These are phyloP conservation scores for Eristalis intricaria DNA, from an alignment of 2,888 invertebrate genomes.

Conservation along the genomic window DNA sequence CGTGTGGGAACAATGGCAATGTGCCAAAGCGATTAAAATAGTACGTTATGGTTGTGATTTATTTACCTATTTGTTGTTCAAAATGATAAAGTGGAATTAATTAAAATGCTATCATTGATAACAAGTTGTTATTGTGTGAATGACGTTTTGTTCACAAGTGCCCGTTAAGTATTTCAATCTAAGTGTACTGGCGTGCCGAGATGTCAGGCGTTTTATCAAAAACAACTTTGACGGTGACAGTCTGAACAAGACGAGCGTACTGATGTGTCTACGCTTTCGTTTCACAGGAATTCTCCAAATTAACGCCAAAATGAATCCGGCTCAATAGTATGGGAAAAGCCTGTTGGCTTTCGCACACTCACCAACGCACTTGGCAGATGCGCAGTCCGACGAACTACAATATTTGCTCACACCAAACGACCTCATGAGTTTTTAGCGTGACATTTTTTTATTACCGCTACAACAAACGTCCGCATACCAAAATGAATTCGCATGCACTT, in stretches of 20 bases:
- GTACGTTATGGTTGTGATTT: slow-evolving; percentile 42
- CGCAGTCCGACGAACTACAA: slow-evolving; percentile 8
- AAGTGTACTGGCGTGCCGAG: not conserved
- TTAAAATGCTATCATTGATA: slow-evolving; percentile 18
- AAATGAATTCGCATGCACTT: slow-evolving; percentile 2
- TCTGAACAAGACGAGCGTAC: not conserved
- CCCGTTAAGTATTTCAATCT: not conserved
- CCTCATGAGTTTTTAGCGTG: not conserved
- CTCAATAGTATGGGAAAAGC: slow-evolving; percentile 30
- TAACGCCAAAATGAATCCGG: not conserved
- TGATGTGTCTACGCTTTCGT: not conserved
- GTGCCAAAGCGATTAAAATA: slow-evolving; percentile 54
- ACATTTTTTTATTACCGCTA: not conserved
- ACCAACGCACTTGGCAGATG: slow-evolving; percentile 21
- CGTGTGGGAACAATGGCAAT: slow-evolving; percentile 26
- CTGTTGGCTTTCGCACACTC: slow-evolving; percentile 12
- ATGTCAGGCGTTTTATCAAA: not conserved
- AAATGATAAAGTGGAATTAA: slow-evolving; percentile 42
- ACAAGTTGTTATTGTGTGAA: slow-evolving; percentile 1
- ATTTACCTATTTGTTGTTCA: slow-evolving; percentile 37
- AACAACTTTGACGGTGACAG: not conserved
- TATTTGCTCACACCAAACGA: not conserved
- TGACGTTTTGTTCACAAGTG: not conserved
- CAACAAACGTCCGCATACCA: slow-evolving; percentile 17
- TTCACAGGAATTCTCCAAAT: not conserved